Percentiles rank a stretch among this genome's conserved stretches.
These are phyloP conservation scores for Heliconius hermathena DNA, from an alignment of 1,140 invertebrate genomes.

Conservation along the genomic window DNA sequence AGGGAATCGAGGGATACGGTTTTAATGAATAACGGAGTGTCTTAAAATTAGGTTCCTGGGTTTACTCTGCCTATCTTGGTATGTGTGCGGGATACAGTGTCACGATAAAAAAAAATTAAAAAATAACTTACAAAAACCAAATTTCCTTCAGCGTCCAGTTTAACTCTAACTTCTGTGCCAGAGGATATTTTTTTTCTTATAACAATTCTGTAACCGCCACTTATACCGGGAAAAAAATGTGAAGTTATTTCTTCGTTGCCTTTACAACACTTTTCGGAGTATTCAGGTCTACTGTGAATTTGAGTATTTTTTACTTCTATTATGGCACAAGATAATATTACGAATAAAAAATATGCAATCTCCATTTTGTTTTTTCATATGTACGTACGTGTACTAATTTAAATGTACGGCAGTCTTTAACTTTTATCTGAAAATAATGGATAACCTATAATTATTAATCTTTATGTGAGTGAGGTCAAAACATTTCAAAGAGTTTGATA, in stretches of 20 bases:
- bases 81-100: too few relatives aligned
- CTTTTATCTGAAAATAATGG: background rate
- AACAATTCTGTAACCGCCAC: background rate
- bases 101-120: background rate
- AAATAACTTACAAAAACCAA: conserved; percentile 34
- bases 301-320: conserved; percentile 2
- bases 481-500: background rate
- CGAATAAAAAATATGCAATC: background rate
- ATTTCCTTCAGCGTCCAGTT: conserved; percentile 34
- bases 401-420: too few relatives aligned
- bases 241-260: background rate
- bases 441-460: background rate
- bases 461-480: background rate
- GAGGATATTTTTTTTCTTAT: conserved; percentile 37
- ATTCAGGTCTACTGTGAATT: background rate
- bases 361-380: background rate
- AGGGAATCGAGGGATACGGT: too few relatives aligned
- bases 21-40: too few relatives aligned
- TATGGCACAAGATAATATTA: background rate
- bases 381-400: background rate
- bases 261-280: background rate
- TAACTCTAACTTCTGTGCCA: conserved; percentile 13
- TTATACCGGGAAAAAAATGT: background rate
- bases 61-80: background rate
- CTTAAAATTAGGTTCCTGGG: too few relatives aligned